phyloP scores from a whole-genome alignment of 2,797 vertebrate species.

The Pyrocephalus nanus region DNA sequence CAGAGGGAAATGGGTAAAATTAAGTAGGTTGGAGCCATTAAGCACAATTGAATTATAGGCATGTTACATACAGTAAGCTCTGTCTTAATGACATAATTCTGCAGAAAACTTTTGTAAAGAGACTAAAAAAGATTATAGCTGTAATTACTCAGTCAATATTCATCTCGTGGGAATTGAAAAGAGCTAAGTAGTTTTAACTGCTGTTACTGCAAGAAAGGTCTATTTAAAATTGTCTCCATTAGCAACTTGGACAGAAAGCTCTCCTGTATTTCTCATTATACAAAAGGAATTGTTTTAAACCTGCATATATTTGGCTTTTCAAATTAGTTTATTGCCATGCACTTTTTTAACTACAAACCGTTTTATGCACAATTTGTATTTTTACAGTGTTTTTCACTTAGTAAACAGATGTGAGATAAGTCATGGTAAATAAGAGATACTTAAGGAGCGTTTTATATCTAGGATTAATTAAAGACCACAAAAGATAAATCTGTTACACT shows the following conservation, averaged over 20 bases:
- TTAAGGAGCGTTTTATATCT: neutral
- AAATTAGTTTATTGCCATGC: neutral
- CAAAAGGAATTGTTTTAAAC: neutral
- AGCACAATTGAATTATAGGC: neutral
- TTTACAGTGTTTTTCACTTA: neutral
- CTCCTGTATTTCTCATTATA: neutral
- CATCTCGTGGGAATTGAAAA: neutral
- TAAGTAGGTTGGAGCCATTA: neutral
- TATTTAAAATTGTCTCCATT: neutral
- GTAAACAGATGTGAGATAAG: neutral
- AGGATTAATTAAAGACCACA: neutral
- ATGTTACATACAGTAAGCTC: neutral
- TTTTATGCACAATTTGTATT: neutral
- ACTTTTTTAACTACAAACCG: neutral
- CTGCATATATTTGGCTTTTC: neutral
- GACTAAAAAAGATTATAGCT: constrained; percentile 5
- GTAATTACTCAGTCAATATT: constrained; percentile 25
- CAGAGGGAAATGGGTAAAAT: neutral
- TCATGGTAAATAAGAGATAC: neutral
- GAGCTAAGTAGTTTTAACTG: neutral
- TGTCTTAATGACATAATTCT: constrained; percentile 3
- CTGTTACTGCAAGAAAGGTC: neutral
- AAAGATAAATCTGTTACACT: neutral
- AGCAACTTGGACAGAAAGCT: constrained; percentile 7
- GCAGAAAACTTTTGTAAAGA: neutral